These are phyloP conservation scores for Diadumene lineata DNA, from an alignment of 92 coral and sea anemone genomes.

Conservation along the genomic window DNA sequence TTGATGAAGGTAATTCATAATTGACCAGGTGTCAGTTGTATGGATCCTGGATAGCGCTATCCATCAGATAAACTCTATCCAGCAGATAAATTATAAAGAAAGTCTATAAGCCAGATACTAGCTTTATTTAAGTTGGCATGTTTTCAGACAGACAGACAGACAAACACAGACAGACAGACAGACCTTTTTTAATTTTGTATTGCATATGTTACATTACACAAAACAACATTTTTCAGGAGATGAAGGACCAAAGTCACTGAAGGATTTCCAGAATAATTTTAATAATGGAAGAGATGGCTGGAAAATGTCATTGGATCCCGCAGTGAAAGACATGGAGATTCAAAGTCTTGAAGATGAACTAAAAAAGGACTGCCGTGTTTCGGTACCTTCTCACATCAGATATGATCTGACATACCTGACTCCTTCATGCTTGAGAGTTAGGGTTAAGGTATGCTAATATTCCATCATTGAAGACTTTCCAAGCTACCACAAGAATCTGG, in stretches of 20 bases:
- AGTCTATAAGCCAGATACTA: too few species aligned
- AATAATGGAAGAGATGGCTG: neutral
- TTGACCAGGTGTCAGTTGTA: too few species aligned
- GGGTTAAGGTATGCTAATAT: constrained; percentile 5
- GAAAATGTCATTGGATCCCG: constrained; percentile 19
- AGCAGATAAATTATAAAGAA: too few species aligned
- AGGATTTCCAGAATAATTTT: neutral
- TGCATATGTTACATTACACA: too few species aligned
- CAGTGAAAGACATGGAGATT: constrained; percentile 3
- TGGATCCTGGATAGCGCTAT: too few species aligned
- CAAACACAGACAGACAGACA: too few species aligned
- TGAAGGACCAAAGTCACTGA: neutral
- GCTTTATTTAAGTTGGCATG: too few species aligned
- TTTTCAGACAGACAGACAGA: too few species aligned
- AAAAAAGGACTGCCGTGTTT: neutral
- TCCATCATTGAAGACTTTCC: too few species aligned
- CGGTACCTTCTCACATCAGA: neutral
- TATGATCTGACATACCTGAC: constrained; percentile 4
- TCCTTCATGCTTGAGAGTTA: neutral
- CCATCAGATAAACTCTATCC: too few species aligned
- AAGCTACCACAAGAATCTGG: too few species aligned
- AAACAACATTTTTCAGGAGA: neutral
- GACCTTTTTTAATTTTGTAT: too few species aligned
- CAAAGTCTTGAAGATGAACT: neutral
- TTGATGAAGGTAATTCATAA: constrained; percentile 5